Conservation (phyloP, 2,113 vertebrate species). For the Toxotes jaculatrix region DNA sequence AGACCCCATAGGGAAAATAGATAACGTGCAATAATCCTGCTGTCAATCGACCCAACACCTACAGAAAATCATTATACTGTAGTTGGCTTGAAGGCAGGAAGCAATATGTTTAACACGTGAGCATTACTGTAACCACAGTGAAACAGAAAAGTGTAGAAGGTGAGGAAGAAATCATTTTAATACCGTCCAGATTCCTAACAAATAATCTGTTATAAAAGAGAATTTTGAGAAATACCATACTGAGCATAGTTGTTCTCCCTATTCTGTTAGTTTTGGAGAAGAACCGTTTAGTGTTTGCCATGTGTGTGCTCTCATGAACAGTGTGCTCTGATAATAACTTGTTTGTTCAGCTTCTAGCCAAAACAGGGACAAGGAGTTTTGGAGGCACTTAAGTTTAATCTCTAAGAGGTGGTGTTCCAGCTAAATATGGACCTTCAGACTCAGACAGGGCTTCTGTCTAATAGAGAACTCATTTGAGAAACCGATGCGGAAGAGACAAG, state of each 20-base stretch:
- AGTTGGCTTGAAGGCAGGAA: background rate
- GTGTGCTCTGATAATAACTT: constrained; percentile 4
- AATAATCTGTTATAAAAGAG: background rate
- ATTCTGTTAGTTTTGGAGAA: background rate
- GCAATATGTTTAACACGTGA: too few species aligned
- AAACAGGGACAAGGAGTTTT: background rate
- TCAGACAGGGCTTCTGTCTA: background rate
- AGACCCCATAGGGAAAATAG: background rate
- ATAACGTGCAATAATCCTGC: background rate
- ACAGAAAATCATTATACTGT: too few species aligned
- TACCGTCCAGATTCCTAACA: background rate
- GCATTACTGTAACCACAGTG: too few species aligned
- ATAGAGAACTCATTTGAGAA: background rate
- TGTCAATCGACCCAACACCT: background rate
- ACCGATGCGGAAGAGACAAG: background rate
- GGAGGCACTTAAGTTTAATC: background rate
- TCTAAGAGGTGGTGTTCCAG: background rate
- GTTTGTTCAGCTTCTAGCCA: constrained; percentile 1
- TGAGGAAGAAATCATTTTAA: background rate
- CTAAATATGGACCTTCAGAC: constrained; percentile 5
- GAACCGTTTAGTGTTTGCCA: background rate
- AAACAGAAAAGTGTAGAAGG: background rate
- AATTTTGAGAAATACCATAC: background rate
- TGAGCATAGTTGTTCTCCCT: background rate
- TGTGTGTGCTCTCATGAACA: background rate